Percentiles rank a stretch among this genome's conserved stretches.
Evolutionary conservation across 1,140 invertebrate species (phyloP).

Genomic region (Neodiprion virginianus): DNA sequence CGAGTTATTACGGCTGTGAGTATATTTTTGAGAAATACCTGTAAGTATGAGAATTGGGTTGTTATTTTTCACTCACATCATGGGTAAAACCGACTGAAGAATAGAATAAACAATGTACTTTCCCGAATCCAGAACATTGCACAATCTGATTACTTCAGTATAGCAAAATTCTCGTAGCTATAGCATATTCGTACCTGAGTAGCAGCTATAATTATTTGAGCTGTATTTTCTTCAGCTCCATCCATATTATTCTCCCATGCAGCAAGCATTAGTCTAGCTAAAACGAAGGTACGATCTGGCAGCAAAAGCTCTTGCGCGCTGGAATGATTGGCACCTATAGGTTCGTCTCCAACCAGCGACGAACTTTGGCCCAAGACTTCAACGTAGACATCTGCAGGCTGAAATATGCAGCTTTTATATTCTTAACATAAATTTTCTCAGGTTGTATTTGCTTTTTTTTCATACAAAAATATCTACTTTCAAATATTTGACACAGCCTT

Average conservation of each 20-base stretch:
- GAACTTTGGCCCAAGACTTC: conserved; percentile 57
- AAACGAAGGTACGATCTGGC: conserved; percentile 78
- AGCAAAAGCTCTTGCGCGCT: conserved; percentile 73
- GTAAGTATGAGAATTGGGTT: conserved; percentile 19
- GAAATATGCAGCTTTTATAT: conserved; percentile 53
- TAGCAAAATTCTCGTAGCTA: too few relatives aligned
- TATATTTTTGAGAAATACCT: conserved; percentile 79
- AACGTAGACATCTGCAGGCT: conserved; percentile 57
- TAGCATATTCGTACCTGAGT: conserved; percentile 63
- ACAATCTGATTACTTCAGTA: too few relatives aligned
- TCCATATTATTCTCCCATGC: conserved; percentile 85
- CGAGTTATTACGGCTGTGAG: conserved; percentile 74
- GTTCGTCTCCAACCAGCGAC: conserved; percentile 57
- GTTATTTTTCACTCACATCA: not conserved
- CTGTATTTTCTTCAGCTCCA: conserved; percentile 78
- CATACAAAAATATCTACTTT: too few relatives aligned
- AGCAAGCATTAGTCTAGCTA: conserved; percentile 79
- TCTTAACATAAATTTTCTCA: conserved; percentile 43
- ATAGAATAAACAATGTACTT: conserved; percentile 11
- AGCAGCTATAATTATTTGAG: conserved; percentile 76
- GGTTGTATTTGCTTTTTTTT: conserved; percentile 38
- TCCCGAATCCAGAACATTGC: conserved; percentile 4
- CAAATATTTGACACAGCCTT: conserved; percentile 19
- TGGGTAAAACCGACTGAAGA: too few relatives aligned
- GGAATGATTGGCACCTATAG: conserved; percentile 62